These are phyloP conservation scores for Ceratothoa steindachneri DNA, from an alignment of 2,888 invertebrate genomes.

Conservation along the genomic window DNA sequence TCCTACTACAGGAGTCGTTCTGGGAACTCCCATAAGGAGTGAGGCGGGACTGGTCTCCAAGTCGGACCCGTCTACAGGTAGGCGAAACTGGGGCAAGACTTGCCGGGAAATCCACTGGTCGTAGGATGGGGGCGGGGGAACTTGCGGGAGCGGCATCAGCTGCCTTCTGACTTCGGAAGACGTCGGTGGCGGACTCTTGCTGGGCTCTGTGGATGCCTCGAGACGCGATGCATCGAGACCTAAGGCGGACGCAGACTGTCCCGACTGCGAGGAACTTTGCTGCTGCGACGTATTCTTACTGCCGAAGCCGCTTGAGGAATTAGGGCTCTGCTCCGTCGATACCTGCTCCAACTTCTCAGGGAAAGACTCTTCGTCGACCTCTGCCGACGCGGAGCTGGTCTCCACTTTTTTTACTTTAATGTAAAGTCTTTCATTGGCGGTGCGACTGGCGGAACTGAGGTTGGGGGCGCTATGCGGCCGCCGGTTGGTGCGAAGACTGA, in stretches of 20 bases:
- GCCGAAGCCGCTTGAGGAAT: conserved; percentile 78
- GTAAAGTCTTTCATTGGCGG: conserved; percentile 20
- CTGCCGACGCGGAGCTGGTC: conserved; percentile 25
- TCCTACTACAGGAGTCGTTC: background rate
- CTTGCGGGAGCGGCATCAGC: conserved; percentile 21
- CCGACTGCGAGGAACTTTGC: conserved; percentile 58
- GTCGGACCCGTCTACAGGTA: conserved; percentile 15
- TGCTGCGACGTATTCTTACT: conserved; percentile 77
- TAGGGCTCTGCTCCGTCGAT: conserved; percentile 71
- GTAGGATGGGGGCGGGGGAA: conserved; percentile 33
- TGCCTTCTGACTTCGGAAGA: conserved; percentile 15
- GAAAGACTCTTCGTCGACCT: conserved; percentile 23
- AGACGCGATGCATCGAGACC: conserved; percentile 46
- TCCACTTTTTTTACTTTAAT: conserved; percentile 22
- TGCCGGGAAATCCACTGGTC: conserved; percentile 46
- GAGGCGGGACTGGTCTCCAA: background rate
- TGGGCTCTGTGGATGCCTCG: conserved; percentile 24
- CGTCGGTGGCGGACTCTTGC: conserved; percentile 10
- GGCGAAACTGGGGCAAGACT: conserved; percentile 41
- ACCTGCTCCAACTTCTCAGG: conserved; percentile 50
- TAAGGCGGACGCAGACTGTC: conserved; percentile 43
- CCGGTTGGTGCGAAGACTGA: conserved; percentile 19
- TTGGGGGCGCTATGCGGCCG: conserved; percentile 48
- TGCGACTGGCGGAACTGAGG: conserved; percentile 36
- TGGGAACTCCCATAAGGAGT: background rate